phyloP scores from a whole-genome alignment of 2,113 vertebrate genomes.

The Actenoides lindsayi region DNA sequence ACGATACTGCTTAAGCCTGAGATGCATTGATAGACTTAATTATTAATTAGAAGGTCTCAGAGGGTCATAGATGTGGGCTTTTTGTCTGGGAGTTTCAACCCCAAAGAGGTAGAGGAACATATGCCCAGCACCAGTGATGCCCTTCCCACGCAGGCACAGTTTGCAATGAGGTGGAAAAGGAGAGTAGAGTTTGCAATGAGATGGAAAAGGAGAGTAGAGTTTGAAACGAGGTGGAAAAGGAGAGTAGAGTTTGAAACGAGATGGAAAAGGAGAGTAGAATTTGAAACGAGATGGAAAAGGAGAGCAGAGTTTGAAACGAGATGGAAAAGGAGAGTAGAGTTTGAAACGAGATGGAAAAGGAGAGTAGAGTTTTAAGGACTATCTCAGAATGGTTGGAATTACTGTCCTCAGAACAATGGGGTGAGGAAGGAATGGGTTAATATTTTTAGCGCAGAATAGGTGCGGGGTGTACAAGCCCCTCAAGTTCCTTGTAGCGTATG shows the following conservation, averaged over 20 bases:
- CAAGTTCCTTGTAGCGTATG: not conserved
- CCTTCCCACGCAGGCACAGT: rapidly evolving
- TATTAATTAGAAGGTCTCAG: rapidly evolving
- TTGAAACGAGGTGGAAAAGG: too few species aligned
- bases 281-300: too few species aligned
- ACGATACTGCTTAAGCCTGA: not conserved
- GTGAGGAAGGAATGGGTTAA: not conserved
- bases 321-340: too few species aligned
- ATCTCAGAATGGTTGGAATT: too few species aligned
- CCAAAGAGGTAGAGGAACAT: rapidly evolving
- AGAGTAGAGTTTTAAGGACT: too few species aligned
- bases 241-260: too few species aligned
- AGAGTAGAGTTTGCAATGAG: rapidly evolving
- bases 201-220: not conserved
- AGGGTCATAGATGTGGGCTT: rapidly evolving
- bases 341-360: not conserved
- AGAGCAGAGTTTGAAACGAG: too few species aligned
- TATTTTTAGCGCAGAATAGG: not conserved
- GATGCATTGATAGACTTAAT: not conserved
- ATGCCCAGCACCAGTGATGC: not conserved
- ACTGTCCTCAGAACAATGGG: too few species aligned
- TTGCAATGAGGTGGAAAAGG: not conserved
- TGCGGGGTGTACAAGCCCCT: not conserved
- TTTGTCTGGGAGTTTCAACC: not conserved
- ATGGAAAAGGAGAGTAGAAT: too few species aligned